These are phyloP conservation scores for Mythimna ferrago DNA, from an alignment of 2,888 invertebrate species.

Conservation along the genomic window DNA sequence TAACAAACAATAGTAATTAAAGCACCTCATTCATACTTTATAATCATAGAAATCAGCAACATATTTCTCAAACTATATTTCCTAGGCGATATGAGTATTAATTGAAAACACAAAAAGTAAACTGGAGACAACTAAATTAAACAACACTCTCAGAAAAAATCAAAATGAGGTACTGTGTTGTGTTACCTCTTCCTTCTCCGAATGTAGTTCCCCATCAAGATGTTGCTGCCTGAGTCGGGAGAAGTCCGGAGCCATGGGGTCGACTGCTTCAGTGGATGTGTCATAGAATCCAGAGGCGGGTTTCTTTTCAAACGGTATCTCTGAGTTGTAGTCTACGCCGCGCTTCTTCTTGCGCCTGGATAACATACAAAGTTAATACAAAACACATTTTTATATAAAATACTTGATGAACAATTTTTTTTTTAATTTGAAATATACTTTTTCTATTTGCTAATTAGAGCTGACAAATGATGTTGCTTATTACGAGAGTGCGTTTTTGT, in stretches of 20 bases:
- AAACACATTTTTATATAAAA: too few relatives aligned
- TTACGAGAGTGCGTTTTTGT: neutral
- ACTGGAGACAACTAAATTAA: too few relatives aligned
- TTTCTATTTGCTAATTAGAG: too few relatives aligned
- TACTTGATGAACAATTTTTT: too few relatives aligned
- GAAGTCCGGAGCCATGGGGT: slow-evolving; percentile 97
- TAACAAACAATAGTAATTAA: slow-evolving; percentile 59
- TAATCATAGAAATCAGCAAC: too few relatives aligned
- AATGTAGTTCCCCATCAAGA: slow-evolving; percentile 97
- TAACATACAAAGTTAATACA: neutral
- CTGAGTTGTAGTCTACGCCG: slow-evolving; percentile 98
- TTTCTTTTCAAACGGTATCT: slow-evolving; percentile 99
- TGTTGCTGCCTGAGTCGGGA: slow-evolving; percentile 97
- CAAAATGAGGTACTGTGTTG: neutral
- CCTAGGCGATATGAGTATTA: too few relatives aligned
- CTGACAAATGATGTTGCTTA: neutral
- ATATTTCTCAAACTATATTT: too few relatives aligned
- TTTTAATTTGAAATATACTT: too few relatives aligned
- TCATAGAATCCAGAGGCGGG: slow-evolving; percentile 98
- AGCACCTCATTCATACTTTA: too few relatives aligned
- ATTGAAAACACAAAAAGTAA: too few relatives aligned
- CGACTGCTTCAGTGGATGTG: slow-evolving; percentile 96
- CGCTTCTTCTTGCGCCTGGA: slow-evolving; percentile 93
- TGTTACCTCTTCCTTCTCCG: slow-evolving; percentile 97
- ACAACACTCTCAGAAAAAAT: too few relatives aligned